Evolutionary conservation across 2,888 invertebrate genomes (phyloP).

Genomic region (Cryptocephalus moraei): DNA sequence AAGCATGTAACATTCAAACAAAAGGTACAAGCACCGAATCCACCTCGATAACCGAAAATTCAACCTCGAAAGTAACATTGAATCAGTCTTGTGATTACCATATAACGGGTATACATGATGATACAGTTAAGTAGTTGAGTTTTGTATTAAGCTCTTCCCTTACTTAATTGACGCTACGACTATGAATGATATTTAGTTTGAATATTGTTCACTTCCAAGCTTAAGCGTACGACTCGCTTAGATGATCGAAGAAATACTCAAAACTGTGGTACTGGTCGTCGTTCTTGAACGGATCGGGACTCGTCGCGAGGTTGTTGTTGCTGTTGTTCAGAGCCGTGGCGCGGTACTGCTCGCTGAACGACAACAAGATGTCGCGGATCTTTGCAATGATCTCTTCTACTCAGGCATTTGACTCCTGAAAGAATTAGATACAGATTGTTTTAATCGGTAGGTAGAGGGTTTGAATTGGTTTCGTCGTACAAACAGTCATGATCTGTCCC

Average conservation of each 20-base stretch:
- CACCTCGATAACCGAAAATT: too few relatives aligned
- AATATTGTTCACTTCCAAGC: constrained; percentile 8
- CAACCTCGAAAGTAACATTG: too few relatives aligned
- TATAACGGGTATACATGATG: constrained; percentile 22
- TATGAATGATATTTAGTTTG: too few relatives aligned
- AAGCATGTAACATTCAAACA: too few relatives aligned
- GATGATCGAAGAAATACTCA: constrained; percentile 52
- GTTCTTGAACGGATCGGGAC: constrained; percentile 20
- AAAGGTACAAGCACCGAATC: too few relatives aligned
- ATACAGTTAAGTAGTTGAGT: constrained; percentile 12
- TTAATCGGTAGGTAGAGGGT: too few relatives aligned
- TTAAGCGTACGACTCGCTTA: constrained; percentile 58
- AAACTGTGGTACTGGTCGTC: constrained; percentile 43
- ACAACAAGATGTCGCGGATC: constrained; percentile 68
- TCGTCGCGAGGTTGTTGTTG: constrained; percentile 38
- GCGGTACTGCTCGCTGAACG: constrained; percentile 59
- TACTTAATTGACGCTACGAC: constrained; percentile 16
- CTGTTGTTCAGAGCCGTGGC: constrained; percentile 36
- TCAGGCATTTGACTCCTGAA: constrained; percentile 82
- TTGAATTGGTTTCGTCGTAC: too few relatives aligned
- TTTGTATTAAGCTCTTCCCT: constrained; percentile 9
- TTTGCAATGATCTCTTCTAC: constrained; percentile 79
- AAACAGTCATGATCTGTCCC: too few relatives aligned
- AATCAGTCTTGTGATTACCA: constrained; percentile 23
- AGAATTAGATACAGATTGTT: constrained; percentile 13